Evolutionary conservation across 2,797 vertebrate species (phyloP).

Genomic region (Chaetophractus vellerosus): DNA sequence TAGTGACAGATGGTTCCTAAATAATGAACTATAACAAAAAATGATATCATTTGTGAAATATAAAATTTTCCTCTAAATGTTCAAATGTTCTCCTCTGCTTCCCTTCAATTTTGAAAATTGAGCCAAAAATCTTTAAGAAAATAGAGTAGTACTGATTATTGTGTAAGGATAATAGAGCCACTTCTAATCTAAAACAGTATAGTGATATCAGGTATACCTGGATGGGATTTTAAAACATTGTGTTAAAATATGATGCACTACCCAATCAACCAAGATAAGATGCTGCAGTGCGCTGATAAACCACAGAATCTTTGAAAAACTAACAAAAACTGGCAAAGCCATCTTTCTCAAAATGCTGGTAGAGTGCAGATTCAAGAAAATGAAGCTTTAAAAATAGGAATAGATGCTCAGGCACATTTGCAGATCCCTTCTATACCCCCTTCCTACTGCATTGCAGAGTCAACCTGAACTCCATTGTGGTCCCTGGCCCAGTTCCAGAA

Average conservation of each 20-base stretch:
- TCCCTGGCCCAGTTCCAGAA: too few relatives aligned
- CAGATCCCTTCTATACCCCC: too few relatives aligned
- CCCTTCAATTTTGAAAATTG: conserved; percentile 6
- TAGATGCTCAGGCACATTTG: too few relatives aligned
- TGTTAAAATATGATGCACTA: not conserved
- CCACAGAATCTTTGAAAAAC: too few relatives aligned
- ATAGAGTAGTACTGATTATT: not conserved
- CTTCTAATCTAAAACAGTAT: conserved; percentile 16
- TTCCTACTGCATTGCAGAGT: too few relatives aligned
- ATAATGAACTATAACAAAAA: conserved; percentile 36
- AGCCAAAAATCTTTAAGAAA: not conserved
- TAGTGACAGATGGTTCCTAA: conserved; percentile 56
- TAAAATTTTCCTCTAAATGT: not conserved
- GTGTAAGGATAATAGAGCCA: not conserved
- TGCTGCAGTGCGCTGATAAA: too few relatives aligned
- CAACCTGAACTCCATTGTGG: too few relatives aligned
- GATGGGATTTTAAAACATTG: not conserved
- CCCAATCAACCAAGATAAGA: too few relatives aligned
- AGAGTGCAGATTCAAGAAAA: too few relatives aligned
- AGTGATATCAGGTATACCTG: not conserved
- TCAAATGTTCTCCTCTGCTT: not conserved
- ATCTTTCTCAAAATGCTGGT: too few relatives aligned
- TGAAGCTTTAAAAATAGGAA: too few relatives aligned
- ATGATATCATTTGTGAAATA: not conserved
- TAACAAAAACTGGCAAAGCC: too few relatives aligned